A percentile compares a stretch with the other conserved stretches of the same genome.
phyloP scores from a whole-genome alignment of 2,113 vertebrate genomes.

The Trichechus manatus region DNA sequence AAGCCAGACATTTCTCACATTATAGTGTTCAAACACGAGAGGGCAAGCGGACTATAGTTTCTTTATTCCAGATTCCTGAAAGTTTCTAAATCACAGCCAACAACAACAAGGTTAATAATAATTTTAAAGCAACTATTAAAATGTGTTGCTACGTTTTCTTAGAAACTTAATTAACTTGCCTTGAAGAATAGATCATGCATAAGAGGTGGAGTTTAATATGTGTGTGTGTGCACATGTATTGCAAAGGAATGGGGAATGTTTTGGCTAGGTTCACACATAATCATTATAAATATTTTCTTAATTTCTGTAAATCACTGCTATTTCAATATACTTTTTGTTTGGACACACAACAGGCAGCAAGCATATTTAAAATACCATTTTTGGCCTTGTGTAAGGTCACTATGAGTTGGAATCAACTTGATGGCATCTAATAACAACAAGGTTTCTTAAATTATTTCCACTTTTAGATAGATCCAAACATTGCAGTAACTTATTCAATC shows the following conservation, averaged over 20 bases:
- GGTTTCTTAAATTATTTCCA: conserved; percentile 23
- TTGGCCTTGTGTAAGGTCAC: neutral
- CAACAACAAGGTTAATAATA: neutral
- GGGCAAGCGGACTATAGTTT: neutral
- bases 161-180: neutral
- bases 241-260: neutral
- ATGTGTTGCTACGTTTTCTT: neutral
- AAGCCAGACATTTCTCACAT: neutral
- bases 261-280: neutral
- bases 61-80: neutral
- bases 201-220: neutral
- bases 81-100: neutral
- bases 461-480: neutral
- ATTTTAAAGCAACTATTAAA: conserved; percentile 7
- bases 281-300: neutral
- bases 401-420: neutral
- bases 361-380: neutral
- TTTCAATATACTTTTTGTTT: neutral
- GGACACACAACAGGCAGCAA: neutral
- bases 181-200: neutral
- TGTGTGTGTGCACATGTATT: neutral
- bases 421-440: neutral
- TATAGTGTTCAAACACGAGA: neutral
- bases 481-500: neutral
- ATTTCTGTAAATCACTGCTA: neutral